These are phyloP conservation scores for Aspidiotus rigidus DNA, from an alignment of 2,888 invertebrate species.

Conservation along the genomic window DNA sequence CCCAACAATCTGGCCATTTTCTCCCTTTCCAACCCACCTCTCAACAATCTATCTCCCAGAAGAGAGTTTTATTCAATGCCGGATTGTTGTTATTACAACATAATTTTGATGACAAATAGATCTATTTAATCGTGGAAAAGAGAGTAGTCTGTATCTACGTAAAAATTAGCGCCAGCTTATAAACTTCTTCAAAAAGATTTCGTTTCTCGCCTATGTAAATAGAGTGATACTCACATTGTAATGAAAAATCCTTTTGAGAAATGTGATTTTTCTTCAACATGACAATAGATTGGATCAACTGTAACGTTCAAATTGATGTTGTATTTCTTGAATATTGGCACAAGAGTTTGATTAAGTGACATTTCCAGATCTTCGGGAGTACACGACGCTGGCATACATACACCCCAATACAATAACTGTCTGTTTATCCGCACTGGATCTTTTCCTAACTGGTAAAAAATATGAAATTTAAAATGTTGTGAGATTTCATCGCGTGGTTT, in stretches of 20 bases:
- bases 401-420: slow-evolving; percentile 47
- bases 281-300: slow-evolving; percentile 35
- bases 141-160: no score
- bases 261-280: slow-evolving; percentile 24
- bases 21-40: no score
- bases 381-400: slow-evolving; percentile 50
- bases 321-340: slow-evolving; percentile 11
- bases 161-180: no score
- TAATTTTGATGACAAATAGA: no score
- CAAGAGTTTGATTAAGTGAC: slow-evolving; percentile 37
- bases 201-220: neutral
- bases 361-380: slow-evolving; percentile 41
- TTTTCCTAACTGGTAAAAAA: slow-evolving; percentile 20
- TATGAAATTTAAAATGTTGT: neutral
- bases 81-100: no score
- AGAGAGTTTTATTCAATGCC: no score
- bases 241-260: slow-evolving; percentile 27
- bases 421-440: slow-evolving; percentile 28
- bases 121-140: no score
- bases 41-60: no score
- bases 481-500: no score
- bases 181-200: no score
- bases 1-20: no score
- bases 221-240: slow-evolving; percentile 21
- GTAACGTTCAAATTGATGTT: slow-evolving; percentile 34